Evolutionary conservation across 1,140 invertebrate species (phyloP).

Genomic region (Procambarus virginalis): DNA sequence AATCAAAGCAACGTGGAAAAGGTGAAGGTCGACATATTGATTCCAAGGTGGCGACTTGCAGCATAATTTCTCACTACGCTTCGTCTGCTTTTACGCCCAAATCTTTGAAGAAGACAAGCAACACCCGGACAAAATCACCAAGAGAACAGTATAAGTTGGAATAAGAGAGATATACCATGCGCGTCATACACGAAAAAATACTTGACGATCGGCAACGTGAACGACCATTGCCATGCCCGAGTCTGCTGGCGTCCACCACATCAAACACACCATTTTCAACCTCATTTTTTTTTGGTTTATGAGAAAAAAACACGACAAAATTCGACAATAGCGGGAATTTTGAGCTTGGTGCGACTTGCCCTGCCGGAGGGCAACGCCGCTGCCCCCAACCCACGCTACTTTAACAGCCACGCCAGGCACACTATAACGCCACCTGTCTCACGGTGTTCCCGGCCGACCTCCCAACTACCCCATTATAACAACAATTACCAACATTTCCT

Average conservation of each 20-base stretch:
- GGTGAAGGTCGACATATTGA: neutral
- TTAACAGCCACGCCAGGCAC: too few species aligned
- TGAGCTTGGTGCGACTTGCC: neutral
- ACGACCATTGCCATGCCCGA: too few species aligned
- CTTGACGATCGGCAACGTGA: neutral
- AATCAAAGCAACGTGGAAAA: neutral
- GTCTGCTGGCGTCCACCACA: neutral
- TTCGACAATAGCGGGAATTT: neutral
- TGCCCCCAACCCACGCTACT: neutral
- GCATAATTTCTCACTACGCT: neutral
- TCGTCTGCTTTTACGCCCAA: neutral
- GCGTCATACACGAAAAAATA: neutral
- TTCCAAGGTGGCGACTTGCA: neutral
- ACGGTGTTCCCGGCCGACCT: too few species aligned
- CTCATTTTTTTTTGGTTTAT: neutral
- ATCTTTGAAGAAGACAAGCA: neutral
- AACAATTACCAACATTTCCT: too few species aligned
- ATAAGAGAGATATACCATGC: neutral
- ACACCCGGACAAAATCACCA: neutral
- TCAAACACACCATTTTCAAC: neutral
- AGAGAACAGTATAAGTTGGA: neutral
- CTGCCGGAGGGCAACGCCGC: neutral
- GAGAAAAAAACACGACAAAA: neutral
- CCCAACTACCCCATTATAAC: too few species aligned
- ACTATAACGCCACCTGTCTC: too few species aligned